phyloP scores from a whole-genome alignment of 2,797 vertebrate species.

The Rallus crepitans region DNA sequence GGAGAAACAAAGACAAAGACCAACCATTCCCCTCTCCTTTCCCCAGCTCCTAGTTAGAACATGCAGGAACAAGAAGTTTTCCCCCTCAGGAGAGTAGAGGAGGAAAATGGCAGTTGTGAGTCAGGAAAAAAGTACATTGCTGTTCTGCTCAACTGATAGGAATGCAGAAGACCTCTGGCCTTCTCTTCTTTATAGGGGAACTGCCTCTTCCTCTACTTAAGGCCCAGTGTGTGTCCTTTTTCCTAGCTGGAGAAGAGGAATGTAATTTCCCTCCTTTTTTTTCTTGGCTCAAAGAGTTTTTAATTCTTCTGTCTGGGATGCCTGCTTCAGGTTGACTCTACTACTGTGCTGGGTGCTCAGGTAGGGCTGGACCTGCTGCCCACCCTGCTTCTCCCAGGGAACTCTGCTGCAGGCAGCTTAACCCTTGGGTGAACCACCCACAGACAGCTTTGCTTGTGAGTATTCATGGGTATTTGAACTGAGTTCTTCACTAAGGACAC shows the following conservation, averaged over 20 bases:
- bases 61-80: not conserved
- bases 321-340: not conserved
- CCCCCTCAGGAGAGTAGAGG: not conserved
- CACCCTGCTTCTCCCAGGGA: not conserved
- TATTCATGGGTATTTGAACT: not conserved
- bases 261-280: not conserved
- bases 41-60: not conserved
- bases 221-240: not conserved
- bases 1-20: not conserved
- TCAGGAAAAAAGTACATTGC: not conserved
- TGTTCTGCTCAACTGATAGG: not conserved
- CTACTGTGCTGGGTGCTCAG: not conserved
- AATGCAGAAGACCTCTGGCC: not conserved
- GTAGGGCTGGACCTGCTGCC: not conserved
- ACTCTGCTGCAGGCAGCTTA: not conserved
- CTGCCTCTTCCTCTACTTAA: not conserved
- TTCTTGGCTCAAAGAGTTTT: not conserved
- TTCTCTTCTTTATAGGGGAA: not conserved
- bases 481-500: not conserved
- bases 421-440: not conserved
- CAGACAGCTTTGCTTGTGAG: not conserved
- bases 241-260: constrained; percentile 4
- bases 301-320: not conserved
- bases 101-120: not conserved
- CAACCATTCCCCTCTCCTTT: not conserved